Evolutionary conservation across 2,113 vertebrate genomes (phyloP).

Genomic region (Cairina moschata): DNA sequence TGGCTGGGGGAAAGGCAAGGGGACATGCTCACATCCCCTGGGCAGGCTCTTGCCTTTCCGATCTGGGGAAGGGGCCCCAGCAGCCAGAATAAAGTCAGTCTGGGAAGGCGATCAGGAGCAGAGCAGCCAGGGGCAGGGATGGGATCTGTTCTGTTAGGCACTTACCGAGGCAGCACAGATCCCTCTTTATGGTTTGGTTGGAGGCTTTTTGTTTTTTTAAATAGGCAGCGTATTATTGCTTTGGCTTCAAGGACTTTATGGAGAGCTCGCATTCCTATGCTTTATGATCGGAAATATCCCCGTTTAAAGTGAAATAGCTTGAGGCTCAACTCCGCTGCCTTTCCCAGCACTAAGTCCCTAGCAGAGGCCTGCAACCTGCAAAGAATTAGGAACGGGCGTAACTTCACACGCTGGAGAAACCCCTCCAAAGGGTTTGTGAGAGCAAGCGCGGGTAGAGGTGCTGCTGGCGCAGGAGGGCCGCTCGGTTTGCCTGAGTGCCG

Average conservation of each 20-base stretch:
- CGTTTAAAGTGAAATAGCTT: slow-evolving; percentile 28
- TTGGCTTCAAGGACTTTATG: slow-evolving; percentile 41
- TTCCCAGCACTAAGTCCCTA: background rate
- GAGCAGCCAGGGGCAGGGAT: background rate
- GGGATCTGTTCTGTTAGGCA: background rate
- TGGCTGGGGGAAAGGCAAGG: background rate
- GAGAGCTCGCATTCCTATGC: slow-evolving; percentile 49
- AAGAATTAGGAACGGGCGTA: background rate
- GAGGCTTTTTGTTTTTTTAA: background rate
- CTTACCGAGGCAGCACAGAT: background rate
- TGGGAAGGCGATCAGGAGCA: background rate
- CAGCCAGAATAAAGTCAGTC: background rate
- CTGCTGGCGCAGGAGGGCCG: background rate
- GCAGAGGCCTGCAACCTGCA: slow-evolving; percentile 5
- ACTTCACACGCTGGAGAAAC: background rate
- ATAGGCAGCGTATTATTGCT: background rate
- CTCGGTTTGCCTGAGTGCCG: background rate
- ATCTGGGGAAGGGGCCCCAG: background rate
- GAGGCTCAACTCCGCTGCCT: slow-evolving; percentile 9
- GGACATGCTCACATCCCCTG: background rate
- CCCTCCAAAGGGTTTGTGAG: background rate
- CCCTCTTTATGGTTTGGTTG: background rate
- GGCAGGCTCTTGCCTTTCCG: background rate
- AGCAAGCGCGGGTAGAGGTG: fast-evolving
- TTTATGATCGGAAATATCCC: slow-evolving; percentile 64